Evolutionary conservation across 2,113 vertebrate species (phyloP).

Genomic region (Emydura subglobosa): DNA sequence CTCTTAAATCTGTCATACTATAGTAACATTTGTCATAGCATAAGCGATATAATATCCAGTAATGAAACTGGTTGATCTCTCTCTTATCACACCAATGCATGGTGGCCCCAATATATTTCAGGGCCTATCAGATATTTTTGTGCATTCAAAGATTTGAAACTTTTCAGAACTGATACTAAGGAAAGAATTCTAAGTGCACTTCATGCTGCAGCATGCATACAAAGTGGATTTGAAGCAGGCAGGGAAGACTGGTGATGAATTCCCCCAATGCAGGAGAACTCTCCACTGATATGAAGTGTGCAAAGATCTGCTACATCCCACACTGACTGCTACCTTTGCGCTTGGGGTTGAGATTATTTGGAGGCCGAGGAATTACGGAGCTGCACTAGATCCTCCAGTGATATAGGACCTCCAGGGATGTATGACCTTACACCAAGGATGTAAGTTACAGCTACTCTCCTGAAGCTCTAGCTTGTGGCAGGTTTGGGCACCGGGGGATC

Average conservation of each 20-base stretch:
- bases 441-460: not conserved
- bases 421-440: not conserved
- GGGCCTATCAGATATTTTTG: not conserved
- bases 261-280: not conserved
- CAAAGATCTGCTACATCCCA: not conserved
- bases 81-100: not conserved
- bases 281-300: not conserved
- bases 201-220: not conserved
- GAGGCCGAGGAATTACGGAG: not conserved
- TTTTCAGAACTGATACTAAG: not conserved
- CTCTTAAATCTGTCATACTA: conserved; percentile 41
- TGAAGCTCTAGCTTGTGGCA: not conserved
- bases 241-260: not conserved
- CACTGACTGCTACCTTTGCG: not conserved
- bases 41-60: conserved; percentile 3
- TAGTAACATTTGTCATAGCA: not conserved
- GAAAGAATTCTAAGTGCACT: not conserved
- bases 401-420: not conserved
- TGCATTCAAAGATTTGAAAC: not conserved
- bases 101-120: not conserved
- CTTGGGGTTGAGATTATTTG: not conserved
- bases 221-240: not conserved
- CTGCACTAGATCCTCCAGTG: not conserved
- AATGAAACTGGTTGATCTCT: not conserved
- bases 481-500: not conserved